phyloP scores from a whole-genome alignment of 2,797 vertebrate genomes.

The Cynopterus sphinx region DNA sequence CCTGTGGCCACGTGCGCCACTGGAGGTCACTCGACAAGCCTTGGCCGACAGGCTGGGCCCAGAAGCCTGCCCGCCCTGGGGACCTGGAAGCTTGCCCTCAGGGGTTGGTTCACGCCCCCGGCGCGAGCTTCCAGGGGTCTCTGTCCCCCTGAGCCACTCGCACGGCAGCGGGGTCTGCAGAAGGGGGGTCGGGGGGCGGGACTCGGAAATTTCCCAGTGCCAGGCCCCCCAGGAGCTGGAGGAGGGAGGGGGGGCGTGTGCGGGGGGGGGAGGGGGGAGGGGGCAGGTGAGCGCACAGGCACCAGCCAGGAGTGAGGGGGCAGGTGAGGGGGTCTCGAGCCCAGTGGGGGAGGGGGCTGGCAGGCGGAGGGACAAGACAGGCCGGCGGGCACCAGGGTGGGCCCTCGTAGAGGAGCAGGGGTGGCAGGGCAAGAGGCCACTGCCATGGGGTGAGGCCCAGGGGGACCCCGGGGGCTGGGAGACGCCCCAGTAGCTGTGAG shows the following conservation, averaged over 20 bases:
- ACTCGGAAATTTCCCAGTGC: fast-evolving
- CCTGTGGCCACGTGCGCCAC: background rate
- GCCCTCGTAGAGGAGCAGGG: background rate
- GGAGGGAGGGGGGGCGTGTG: background rate
- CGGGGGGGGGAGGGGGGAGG: background rate
- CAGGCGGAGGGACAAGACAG: background rate
- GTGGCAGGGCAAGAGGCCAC: fast-evolving
- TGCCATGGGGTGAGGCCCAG: background rate
- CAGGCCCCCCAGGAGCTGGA: fast-evolving
- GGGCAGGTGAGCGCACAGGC: no score
- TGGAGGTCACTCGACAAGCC: background rate
- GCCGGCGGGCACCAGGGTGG: background rate
- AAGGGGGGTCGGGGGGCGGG: background rate
- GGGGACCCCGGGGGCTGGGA: fast-evolving
- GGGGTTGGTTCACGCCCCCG: no score
- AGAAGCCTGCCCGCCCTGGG: fast-evolving
- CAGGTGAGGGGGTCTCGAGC: background rate
- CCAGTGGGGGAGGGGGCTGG: no score
- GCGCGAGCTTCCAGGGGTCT: background rate
- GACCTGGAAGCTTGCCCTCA: background rate
- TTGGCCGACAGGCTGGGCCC: background rate
- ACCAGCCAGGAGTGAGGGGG: background rate
- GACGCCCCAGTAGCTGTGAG: background rate
- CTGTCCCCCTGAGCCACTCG: background rate
- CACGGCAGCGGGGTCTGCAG: background rate